phyloP scores from a whole-genome alignment of 2,888 invertebrate genomes.

The Saturnia japonica region DNA sequence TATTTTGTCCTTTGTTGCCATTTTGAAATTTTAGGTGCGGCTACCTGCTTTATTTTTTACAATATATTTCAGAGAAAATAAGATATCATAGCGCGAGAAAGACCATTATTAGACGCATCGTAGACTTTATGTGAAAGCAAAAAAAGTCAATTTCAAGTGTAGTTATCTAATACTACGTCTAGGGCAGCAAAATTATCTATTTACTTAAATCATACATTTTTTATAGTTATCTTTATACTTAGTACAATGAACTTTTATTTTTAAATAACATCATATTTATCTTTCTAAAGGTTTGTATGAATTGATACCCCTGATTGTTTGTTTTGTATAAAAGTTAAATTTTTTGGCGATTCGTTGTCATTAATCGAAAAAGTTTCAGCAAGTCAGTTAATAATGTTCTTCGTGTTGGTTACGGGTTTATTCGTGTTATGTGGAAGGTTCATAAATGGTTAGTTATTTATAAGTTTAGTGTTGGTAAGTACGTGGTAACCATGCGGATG shows the following conservation, averaged over 20 bases:
- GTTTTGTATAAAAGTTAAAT: background rate
- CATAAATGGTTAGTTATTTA: background rate
- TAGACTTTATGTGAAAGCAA: too few species aligned
- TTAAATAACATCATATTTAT: background rate
- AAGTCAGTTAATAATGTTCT: background rate
- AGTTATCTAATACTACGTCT: too few species aligned
- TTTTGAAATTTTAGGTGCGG: too few species aligned
- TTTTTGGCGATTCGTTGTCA: constrained; percentile 14
- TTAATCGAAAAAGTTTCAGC: background rate
- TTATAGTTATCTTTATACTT: background rate
- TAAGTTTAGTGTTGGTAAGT: background rate
- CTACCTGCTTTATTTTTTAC: too few species aligned
- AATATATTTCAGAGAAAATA: too few species aligned
- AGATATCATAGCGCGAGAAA: too few species aligned
- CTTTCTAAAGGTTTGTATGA: background rate
- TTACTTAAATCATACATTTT: too few species aligned
- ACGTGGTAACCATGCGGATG: too few species aligned
- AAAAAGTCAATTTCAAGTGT: too few species aligned
- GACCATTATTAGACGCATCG: too few species aligned
- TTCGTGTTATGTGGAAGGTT: background rate
- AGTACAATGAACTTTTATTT: constrained; percentile 2
- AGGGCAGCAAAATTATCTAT: background rate
- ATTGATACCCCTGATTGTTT: background rate
- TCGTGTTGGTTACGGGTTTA: background rate
- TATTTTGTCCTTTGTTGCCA: too few species aligned